Percentiles rank a stretch among this genome's conserved stretches.
Evolutionary conservation across 2,113 vertebrate genomes (phyloP).

Genomic region (Tiliqua scincoides): DNA sequence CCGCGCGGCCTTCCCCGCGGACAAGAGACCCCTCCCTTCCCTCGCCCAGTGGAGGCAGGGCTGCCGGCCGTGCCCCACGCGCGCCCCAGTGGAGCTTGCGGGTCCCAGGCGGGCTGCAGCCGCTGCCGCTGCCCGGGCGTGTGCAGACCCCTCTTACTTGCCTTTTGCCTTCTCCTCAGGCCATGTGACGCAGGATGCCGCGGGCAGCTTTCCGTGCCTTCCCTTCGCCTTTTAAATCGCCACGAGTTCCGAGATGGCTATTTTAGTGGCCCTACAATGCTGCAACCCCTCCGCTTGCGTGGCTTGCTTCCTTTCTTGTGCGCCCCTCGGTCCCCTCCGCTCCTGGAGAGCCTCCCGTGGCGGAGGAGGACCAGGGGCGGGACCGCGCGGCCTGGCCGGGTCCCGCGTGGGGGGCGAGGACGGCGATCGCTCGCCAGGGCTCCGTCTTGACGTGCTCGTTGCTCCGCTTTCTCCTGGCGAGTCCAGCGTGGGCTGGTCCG

Average conservation of each 20-base stretch:
- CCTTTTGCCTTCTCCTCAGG: slow-evolving; percentile 88
- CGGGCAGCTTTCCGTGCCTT: slow-evolving; percentile 95
- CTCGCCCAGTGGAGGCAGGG: too few species aligned
- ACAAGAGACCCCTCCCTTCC: slow-evolving; percentile 60
- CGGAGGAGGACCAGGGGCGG: slow-evolving; percentile 67
- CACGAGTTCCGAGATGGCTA: slow-evolving; percentile 96
- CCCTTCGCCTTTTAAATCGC: slow-evolving; percentile 95
- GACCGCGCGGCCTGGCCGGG: slow-evolving; percentile 80
- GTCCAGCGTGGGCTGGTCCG: slow-evolving; percentile 82
- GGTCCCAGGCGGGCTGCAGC: slow-evolving; percentile 55
- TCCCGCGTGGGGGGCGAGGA: slow-evolving; percentile 74
- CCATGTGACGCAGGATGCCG: slow-evolving; percentile 88
- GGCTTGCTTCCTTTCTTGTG: slow-evolving; percentile 41
- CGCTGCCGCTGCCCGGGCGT: slow-evolving; percentile 57
- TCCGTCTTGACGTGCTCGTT: slow-evolving; percentile 79
- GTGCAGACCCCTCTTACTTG: slow-evolving; percentile 84
- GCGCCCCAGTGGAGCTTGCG: slow-evolving; percentile 59
- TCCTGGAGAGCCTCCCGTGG: not conserved
- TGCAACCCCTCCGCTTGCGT: slow-evolving; percentile 97
- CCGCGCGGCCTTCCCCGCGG: slow-evolving; percentile 46
- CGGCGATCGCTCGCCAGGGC: slow-evolving; percentile 70
- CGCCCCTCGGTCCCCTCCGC: not conserved
- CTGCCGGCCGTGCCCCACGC: too few species aligned
- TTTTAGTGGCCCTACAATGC: slow-evolving; percentile 99
- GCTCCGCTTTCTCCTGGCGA: slow-evolving; percentile 82